Conservation (phyloP, 1,140 invertebrate genomes). For the Asobara japonica region DNA sequence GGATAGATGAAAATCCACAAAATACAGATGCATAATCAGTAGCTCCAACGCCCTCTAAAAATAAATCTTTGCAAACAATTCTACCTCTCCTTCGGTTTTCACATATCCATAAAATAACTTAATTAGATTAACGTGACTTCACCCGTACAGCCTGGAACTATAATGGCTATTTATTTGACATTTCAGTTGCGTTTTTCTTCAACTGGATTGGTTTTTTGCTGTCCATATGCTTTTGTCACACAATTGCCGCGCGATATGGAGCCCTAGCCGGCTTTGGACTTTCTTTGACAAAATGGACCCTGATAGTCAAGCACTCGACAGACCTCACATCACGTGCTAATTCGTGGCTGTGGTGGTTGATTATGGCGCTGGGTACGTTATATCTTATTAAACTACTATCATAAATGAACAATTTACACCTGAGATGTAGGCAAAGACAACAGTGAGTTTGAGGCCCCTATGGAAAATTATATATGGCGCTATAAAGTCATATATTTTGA, state of each 20-base stretch:
- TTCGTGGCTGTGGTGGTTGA: conserved; percentile 90
- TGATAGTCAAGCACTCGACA: conserved; percentile 91
- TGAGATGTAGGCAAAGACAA: too few relatives aligned
- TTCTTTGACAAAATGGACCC: conserved; percentile 92
- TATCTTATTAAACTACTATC: too few relatives aligned
- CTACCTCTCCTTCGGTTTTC: too few relatives aligned
- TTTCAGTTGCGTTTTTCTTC: conserved; percentile 84
- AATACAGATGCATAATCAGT: too few relatives aligned
- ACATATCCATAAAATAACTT: too few relatives aligned
- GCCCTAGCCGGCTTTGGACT: conserved; percentile 92
- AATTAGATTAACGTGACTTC: background rate
- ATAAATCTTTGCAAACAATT: too few relatives aligned
- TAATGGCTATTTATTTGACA: conserved; percentile 31
- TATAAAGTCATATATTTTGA: too few relatives aligned
- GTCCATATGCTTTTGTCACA: conserved; percentile 92
- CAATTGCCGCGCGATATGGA: conserved; percentile 91
- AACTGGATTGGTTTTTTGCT: conserved; percentile 95
- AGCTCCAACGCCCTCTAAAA: too few relatives aligned
- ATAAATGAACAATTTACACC: too few relatives aligned
- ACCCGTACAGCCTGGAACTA: background rate
- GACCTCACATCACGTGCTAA: conserved; percentile 86
- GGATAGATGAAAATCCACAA: too few relatives aligned
- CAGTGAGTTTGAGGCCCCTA: too few relatives aligned
- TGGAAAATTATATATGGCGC: too few relatives aligned
- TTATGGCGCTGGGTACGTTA: conserved; percentile 86